A percentile compares a stretch with the other conserved stretches of the same genome.
Conservation (phyloP, 2,113 vertebrate species). For the Turdus rufiventris region DNA sequence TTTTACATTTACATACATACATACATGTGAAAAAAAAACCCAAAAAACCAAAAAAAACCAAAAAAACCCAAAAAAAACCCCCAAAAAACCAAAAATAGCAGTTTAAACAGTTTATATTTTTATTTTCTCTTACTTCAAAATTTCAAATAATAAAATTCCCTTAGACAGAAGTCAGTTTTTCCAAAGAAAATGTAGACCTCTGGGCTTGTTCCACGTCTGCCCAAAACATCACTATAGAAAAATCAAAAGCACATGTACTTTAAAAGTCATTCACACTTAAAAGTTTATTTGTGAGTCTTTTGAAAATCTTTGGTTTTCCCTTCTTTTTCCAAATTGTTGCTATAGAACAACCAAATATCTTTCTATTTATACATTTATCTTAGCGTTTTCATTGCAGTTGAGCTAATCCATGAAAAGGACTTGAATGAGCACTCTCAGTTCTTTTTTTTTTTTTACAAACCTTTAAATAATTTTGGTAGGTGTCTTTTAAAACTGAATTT, state of each 20-base stretch:
- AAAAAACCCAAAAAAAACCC: no score
- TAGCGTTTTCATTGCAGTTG: not conserved
- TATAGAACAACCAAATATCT: not conserved
- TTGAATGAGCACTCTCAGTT: not conserved
- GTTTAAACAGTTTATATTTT: not conserved
- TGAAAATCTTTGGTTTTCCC: not conserved
- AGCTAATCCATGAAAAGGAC: not conserved
- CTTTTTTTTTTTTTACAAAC: not conserved
- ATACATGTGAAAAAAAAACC: not conserved
- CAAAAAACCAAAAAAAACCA: no score
- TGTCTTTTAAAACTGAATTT: not conserved
- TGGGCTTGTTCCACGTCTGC: not conserved
- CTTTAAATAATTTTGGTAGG: not conserved
- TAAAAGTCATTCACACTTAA: not conserved
- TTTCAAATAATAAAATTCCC: not conserved
- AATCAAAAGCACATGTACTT: not conserved
- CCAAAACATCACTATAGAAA: not conserved
- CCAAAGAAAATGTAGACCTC: not conserved
- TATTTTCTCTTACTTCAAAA: not conserved
- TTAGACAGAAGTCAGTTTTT: not conserved
- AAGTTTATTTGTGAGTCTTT: not conserved
- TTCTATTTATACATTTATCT: not conserved
- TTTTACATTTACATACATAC: conserved; percentile 4
- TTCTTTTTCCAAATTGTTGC: not conserved
- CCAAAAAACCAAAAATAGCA: no score